A percentile compares a stretch with the other conserved stretches of the same genome.
phyloP scores from a whole-genome alignment of 2,797 vertebrate genomes.

The Balearica regulorum region DNA sequence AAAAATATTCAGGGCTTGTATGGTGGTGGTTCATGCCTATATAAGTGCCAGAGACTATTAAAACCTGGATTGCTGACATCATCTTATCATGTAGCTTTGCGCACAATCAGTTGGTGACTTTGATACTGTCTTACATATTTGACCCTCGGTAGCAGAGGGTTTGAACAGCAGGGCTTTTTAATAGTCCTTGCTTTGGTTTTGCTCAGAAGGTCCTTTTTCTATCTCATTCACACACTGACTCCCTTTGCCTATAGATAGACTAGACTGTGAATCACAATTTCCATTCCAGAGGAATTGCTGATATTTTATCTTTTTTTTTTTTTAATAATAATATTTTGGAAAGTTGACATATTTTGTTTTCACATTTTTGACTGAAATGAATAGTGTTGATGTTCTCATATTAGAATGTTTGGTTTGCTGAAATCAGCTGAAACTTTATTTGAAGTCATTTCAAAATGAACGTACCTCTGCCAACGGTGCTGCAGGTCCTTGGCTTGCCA shows the following conservation, averaged over 20 bases:
- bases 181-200: background rate
- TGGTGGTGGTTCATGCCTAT: background rate
- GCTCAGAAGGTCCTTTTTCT: background rate
- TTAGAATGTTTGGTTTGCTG: background rate
- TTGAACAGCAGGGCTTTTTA: background rate
- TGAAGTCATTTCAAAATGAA: conserved; percentile 4
- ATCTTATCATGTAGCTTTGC: background rate
- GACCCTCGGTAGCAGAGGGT: background rate
- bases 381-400: background rate
- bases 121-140: background rate
- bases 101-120: background rate
- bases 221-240: background rate
- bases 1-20: background rate
- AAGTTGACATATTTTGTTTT: background rate
- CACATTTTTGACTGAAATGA: background rate
- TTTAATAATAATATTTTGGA: background rate
- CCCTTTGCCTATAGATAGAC: background rate
- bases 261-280: background rate
- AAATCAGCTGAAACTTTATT: background rate
- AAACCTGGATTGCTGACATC: background rate
- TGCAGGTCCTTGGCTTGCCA: background rate
- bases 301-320: background rate
- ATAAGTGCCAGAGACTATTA: background rate
- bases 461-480: background rate
- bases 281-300: background rate